Conservation (phyloP, 2,888 invertebrate genomes). For the Cepaea hortensis region DNA sequence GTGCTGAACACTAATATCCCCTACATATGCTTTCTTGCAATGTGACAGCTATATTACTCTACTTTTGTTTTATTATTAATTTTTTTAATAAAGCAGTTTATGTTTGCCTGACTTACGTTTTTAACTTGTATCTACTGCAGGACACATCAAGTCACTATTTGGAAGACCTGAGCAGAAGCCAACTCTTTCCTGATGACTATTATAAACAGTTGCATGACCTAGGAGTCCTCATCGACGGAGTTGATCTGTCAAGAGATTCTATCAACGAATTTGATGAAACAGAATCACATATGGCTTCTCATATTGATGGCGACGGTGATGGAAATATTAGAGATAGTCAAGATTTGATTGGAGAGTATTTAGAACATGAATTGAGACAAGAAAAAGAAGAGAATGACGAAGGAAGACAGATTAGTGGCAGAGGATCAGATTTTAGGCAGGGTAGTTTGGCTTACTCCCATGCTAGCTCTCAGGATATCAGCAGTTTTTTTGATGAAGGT, state of each 20-base stretch:
- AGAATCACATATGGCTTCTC: conserved; percentile 59
- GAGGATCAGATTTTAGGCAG: not conserved
- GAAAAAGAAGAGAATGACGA: conserved; percentile 36
- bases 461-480: conserved; percentile 62
- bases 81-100: too few relatives aligned
- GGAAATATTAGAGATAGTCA: not conserved
- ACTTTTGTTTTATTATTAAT: too few relatives aligned
- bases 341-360: conserved; percentile 43
- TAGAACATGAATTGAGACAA: conserved; percentile 33
- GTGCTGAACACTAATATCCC: too few relatives aligned
- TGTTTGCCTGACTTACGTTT: too few relatives aligned
- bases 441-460: conserved; percentile 18
- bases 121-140: too few relatives aligned
- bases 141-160: too few relatives aligned
- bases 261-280: conserved; percentile 69
- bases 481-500: conserved; percentile 59
- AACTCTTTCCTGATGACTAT: conserved; percentile 67
- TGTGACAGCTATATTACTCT: too few relatives aligned
- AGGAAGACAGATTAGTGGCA: conserved; percentile 25
- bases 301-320: conserved; percentile 49
- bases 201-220: conserved; percentile 67
- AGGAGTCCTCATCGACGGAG: conserved; percentile 68
- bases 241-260: conserved; percentile 60
- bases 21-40: too few relatives aligned
- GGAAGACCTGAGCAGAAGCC: conserved; percentile 52